phyloP scores from a whole-genome alignment of 1,140 invertebrate species.

The Stegodyphus mimosarum region DNA sequence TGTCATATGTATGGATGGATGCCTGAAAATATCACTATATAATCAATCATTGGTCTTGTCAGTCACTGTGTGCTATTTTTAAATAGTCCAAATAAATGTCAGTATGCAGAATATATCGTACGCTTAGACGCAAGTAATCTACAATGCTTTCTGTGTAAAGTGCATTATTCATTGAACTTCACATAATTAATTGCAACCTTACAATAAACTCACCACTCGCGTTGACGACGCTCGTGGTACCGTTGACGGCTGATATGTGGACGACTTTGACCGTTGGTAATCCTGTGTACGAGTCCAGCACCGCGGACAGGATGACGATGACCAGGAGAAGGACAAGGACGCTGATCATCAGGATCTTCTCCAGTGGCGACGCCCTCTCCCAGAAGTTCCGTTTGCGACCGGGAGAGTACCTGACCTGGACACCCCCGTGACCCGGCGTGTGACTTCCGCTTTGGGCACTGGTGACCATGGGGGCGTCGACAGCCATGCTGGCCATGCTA shows the following conservation, averaged over 20 bases:
- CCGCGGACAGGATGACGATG: conserved; percentile 71
- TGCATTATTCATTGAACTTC: too few relatives aligned
- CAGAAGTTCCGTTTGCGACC: conserved; percentile 70
- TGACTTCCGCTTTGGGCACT: neutral
- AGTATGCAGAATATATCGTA: too few relatives aligned
- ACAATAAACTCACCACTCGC: conserved; percentile 16
- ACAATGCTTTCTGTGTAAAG: too few relatives aligned
- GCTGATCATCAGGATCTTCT: conserved; percentile 73
- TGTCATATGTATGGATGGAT: too few relatives aligned
- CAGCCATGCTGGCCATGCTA: conserved; percentile 64
- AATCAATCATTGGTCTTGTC: too few relatives aligned
- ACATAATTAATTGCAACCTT: neutral
- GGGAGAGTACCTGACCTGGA: conserved; percentile 68
- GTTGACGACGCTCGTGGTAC: conserved; percentile 55
- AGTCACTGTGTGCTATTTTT: too few relatives aligned
- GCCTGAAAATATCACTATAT: too few relatives aligned
- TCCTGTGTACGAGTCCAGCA: conserved; percentile 70
- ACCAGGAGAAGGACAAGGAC: conserved; percentile 70
- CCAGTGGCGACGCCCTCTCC: conserved; percentile 74
- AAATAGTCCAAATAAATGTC: too few relatives aligned
- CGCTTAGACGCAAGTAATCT: too few relatives aligned
- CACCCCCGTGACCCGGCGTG: neutral
- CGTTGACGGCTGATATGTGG: conserved; percentile 54
- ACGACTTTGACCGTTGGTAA: conserved; percentile 49
- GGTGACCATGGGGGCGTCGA: conserved; percentile 54